These are phyloP conservation scores for Chroicocephalus ridibundus DNA, from an alignment of 2,113 vertebrate genomes.

Conservation along the genomic window DNA sequence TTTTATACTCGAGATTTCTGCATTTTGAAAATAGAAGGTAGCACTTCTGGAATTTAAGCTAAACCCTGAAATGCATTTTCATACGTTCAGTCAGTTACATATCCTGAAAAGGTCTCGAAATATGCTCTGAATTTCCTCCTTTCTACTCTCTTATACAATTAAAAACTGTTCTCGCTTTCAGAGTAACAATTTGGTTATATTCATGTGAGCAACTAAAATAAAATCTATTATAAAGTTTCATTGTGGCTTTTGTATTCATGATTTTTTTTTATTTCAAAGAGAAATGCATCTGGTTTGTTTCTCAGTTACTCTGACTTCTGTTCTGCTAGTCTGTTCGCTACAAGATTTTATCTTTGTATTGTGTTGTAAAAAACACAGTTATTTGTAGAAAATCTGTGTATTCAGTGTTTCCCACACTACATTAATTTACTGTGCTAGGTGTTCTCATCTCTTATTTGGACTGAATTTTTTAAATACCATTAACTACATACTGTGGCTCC, in stretches of 20 bases:
- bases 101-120: background rate
- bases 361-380: background rate
- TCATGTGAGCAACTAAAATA: background rate
- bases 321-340: background rate
- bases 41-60: background rate
- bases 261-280: background rate
- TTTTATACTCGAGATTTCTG: background rate
- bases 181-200: background rate
- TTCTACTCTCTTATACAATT: background rate
- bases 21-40: background rate
- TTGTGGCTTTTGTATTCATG: background rate
- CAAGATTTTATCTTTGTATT: background rate
- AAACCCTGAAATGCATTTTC: background rate
- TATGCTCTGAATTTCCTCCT: background rate
- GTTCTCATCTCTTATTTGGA: background rate
- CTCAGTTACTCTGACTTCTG: background rate
- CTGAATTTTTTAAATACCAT: constrained; percentile 23
- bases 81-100: background rate
- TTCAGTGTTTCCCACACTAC: background rate
- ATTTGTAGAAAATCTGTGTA: background rate
- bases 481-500: background rate
- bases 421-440: background rate
- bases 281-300: background rate
- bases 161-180: background rate
- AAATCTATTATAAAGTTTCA: background rate